Evolutionary conservation across 2,113 vertebrate genomes (phyloP).

Genomic region (Nannobrachium achirus): DNA sequence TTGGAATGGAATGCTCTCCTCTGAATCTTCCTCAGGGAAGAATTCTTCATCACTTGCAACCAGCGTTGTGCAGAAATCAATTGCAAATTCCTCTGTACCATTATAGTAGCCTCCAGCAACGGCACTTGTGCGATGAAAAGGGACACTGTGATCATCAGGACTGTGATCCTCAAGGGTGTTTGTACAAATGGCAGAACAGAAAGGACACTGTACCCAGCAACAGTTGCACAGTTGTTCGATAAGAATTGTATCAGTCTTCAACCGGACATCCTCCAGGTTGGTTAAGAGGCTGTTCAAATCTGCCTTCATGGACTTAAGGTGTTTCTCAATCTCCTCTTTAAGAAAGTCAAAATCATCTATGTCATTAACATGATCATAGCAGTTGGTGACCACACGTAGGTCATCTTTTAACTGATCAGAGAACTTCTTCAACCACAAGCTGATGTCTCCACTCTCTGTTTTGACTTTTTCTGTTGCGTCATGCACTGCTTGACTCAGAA

Average conservation of each 20-base stretch:
- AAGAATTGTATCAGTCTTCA: conserved; percentile 32
- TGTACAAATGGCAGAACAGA: conserved; percentile 68
- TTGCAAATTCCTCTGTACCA: background rate
- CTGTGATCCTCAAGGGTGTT: conserved; percentile 48
- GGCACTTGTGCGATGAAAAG: conserved; percentile 44
- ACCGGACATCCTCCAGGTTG: conserved; percentile 13
- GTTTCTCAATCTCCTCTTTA: background rate
- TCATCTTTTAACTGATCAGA: no score
- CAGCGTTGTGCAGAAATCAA: conserved; percentile 55
- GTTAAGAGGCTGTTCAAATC: background rate
- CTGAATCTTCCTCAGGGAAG: background rate
- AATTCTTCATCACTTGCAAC: background rate
- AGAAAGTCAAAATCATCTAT: no score
- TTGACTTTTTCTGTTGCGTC: background rate
- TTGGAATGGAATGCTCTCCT: background rate
- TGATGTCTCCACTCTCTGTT: background rate
- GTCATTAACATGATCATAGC: no score
- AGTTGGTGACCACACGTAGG: no score
- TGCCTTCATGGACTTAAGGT: conserved; percentile 25
- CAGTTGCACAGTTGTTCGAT: conserved; percentile 57
- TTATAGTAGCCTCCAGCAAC: conserved; percentile 13
- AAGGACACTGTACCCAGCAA: conserved; percentile 72
- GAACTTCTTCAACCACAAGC: no score
- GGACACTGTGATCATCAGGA: no score
- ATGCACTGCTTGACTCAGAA: no score